Conservation (phyloP, 2,113 vertebrate genomes). For the Oreochromis tanganicae region DNA sequence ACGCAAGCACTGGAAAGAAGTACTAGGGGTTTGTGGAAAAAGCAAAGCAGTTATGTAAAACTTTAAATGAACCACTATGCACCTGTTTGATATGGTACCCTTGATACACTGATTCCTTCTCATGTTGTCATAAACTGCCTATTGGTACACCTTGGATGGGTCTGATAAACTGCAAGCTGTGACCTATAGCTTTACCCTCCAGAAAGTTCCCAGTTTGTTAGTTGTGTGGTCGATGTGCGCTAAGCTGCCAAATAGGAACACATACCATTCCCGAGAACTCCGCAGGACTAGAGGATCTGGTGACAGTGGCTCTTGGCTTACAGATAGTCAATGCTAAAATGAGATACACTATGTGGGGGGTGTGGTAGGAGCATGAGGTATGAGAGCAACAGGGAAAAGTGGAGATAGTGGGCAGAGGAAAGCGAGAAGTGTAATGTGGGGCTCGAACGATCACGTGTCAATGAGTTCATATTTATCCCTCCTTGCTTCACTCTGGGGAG, state of each 20-base stretch:
- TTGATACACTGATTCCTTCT: background rate
- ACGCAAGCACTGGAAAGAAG: background rate
- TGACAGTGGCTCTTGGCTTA: slow-evolving; percentile 68
- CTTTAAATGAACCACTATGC: background rate
- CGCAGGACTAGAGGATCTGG: slow-evolving; percentile 56
- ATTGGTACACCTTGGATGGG: background rate
- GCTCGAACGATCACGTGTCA: background rate
- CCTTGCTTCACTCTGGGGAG: background rate
- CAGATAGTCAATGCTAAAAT: slow-evolving; percentile 67
- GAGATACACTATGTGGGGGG: slow-evolving; percentile 42
- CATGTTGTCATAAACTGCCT: background rate
- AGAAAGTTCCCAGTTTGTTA: slow-evolving; percentile 22
- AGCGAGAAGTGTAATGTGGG: background rate
- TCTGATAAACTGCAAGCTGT: background rate
- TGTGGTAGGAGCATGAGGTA: background rate
- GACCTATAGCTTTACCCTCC: slow-evolving; percentile 10
- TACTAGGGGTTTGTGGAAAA: background rate
- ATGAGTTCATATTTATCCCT: slow-evolving; percentile 28
- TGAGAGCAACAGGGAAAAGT: background rate
- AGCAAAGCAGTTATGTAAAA: background rate
- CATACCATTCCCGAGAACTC: slow-evolving; percentile 60
- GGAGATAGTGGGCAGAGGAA: background rate
- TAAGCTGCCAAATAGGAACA: slow-evolving; percentile 56
- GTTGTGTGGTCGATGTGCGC: slow-evolving; percentile 35
- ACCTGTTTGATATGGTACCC: background rate